phyloP scores from a whole-genome alignment of 2,888 invertebrate species.

The Dynastes hyllus region DNA sequence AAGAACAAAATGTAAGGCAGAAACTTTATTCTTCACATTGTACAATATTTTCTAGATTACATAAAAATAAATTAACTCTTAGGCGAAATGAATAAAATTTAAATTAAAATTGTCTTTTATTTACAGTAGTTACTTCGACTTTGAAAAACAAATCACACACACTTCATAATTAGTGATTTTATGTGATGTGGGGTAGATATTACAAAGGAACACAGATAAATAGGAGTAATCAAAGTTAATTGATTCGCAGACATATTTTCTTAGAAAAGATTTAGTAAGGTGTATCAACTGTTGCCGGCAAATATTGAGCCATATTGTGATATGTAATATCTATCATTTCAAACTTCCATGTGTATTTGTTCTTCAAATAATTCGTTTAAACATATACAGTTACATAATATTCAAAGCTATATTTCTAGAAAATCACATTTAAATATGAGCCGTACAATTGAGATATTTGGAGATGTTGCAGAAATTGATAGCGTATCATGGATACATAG shows the following conservation, averaged over 20 bases:
- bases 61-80: slow-evolving; percentile 39
- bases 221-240: no score
- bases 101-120: background rate
- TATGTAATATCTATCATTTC: background rate
- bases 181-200: no score
- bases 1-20: slow-evolving; percentile 25
- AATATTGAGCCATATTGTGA: background rate
- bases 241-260: no score
- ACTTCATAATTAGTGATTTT: background rate
- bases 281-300: no score
- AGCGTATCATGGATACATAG: background rate
- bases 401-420: slow-evolving; percentile 17
- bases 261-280: no score
- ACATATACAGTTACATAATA: slow-evolving; percentile 12
- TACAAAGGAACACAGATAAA: no score
- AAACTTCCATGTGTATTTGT: background rate
- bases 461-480: background rate
- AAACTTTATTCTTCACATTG: slow-evolving; percentile 39
- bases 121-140: background rate
- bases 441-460: slow-evolving; percentile 1
- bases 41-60: slow-evolving; percentile 32
- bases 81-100: slow-evolving; percentile 9
- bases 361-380: slow-evolving; percentile 9
- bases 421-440: slow-evolving; percentile 30
- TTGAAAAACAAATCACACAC: background rate